Conservation (phyloP, 2,888 invertebrate genomes). For the Callyntrura sp. region DNA sequence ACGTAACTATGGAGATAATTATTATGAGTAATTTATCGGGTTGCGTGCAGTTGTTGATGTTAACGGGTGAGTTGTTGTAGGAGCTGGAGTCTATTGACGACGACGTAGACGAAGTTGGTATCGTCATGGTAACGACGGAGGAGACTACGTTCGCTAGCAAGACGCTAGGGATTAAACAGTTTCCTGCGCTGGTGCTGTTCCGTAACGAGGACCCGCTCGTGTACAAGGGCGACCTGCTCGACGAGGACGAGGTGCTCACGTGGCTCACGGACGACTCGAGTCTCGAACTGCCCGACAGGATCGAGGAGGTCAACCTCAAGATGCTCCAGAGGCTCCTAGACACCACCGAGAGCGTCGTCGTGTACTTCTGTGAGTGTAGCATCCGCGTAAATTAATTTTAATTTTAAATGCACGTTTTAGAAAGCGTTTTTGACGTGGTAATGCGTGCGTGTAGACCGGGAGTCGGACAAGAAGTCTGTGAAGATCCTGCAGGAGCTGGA, state of each 20-base stretch:
- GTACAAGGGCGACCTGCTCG: conserved; percentile 94
- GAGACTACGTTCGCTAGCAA: conserved; percentile 93
- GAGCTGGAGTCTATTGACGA: conserved; percentile 89
- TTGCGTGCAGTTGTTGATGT: too few species aligned
- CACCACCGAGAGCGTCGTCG: conserved; percentile 95
- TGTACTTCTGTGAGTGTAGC: conserved; percentile 94
- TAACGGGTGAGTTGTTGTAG: too few species aligned
- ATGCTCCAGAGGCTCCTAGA: conserved; percentile 96
- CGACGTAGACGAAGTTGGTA: conserved; percentile 96
- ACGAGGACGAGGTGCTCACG: conserved; percentile 95
- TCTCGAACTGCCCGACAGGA: conserved; percentile 95
- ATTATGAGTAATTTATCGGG: too few species aligned
- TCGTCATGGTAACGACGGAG: conserved; percentile 97
- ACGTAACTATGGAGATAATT: conserved; percentile 91
- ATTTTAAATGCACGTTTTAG: not conserved
- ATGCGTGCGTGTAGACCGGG: conserved; percentile 90
- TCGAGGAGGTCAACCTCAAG: conserved; percentile 95
- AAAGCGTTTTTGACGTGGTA: not conserved
- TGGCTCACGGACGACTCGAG: conserved; percentile 97
- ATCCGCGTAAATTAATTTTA: not conserved
- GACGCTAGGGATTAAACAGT: conserved; percentile 91
- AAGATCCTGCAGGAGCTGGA: conserved; percentile 95
- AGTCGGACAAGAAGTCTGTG: conserved; percentile 95
- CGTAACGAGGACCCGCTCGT: conserved; percentile 95
- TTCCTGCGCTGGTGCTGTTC: conserved; percentile 95